Evolutionary conservation across 2,888 invertebrate genomes (phyloP).

Genomic region (Cheilosia scutellata): DNA sequence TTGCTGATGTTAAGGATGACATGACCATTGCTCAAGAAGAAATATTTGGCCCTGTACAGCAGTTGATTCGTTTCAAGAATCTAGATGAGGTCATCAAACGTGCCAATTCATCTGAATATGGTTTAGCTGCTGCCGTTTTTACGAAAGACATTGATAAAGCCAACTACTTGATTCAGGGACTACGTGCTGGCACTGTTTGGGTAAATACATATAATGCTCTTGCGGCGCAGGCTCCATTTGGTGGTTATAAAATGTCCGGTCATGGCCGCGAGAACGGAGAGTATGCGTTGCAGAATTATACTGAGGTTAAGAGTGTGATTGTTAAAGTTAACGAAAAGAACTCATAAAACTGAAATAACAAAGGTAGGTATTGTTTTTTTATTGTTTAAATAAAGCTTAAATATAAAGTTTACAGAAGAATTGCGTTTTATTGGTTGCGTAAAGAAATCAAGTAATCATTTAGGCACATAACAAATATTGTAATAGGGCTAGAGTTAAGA

Average conservation of each 20-base stretch:
- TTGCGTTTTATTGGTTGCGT: too few relatives aligned
- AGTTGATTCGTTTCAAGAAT: constrained; percentile 93
- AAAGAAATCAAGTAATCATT: too few relatives aligned
- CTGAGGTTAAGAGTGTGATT: constrained; percentile 96
- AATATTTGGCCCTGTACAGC: constrained; percentile 98
- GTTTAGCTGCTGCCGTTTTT: constrained; percentile 96
- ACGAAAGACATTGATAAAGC: constrained; percentile 96
- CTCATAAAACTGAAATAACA: constrained; percentile 86
- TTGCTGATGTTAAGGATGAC: constrained; percentile 92
- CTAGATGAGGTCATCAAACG: constrained; percentile 94
- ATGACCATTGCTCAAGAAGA: constrained; percentile 94
- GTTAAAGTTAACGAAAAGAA: constrained; percentile 90
- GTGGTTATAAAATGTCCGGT: constrained; percentile 98
- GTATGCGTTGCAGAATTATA: constrained; percentile 96
- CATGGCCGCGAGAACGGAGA: constrained; percentile 97
- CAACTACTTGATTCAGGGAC: constrained; percentile 90
- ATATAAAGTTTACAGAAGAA: neutral
- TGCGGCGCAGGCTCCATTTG: constrained; percentile 93
- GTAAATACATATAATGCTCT: constrained; percentile 96
- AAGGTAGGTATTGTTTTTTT: neutral
- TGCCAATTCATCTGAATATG: constrained; percentile 95
- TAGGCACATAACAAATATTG: too few relatives aligned
- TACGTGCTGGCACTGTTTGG: constrained; percentile 93
- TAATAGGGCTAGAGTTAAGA: too few relatives aligned
- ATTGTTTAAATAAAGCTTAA: neutral